Percentiles rank a stretch among this genome's conserved stretches.
Conservation (phyloP, 2,888 invertebrate genomes). For the Machimus rusticus region DNA sequence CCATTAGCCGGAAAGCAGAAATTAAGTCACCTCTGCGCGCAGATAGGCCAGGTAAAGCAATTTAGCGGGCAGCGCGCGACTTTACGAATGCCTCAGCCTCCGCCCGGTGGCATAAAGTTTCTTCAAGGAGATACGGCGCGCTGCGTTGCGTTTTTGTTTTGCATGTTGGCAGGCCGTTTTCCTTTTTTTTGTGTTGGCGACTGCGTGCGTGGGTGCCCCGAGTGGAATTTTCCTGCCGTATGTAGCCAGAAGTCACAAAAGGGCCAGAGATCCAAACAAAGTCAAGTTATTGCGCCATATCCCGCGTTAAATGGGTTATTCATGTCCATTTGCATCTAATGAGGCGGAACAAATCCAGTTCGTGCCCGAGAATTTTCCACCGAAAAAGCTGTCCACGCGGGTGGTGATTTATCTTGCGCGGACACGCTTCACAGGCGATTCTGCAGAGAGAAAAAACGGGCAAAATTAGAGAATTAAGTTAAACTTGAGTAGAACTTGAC, state of each 20-base stretch:
- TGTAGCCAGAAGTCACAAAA: background rate
- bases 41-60: background rate
- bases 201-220: background rate
- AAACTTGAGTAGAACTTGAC: background rate
- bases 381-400: background rate
- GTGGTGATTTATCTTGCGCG: background rate
- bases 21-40: background rate
- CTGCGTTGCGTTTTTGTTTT: background rate
- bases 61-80: background rate
- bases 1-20: background rate
- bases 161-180: background rate
- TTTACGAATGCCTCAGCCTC: background rate
- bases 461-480: background rate
- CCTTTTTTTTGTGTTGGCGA: background rate
- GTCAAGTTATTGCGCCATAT: background rate
- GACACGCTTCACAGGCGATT: background rate
- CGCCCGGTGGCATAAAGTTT: background rate
- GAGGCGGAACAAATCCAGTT: slow-evolving; percentile 18
- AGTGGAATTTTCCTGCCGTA: slow-evolving; percentile 15
- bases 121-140: background rate
- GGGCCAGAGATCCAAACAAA: background rate
- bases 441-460: background rate
- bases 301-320: background rate
- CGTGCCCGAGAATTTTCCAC: slow-evolving; percentile 6
- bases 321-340: slow-evolving; percentile 16